Conservation (phyloP, 1,140 invertebrate species). For the Chrysomallon squamiferum region DNA sequence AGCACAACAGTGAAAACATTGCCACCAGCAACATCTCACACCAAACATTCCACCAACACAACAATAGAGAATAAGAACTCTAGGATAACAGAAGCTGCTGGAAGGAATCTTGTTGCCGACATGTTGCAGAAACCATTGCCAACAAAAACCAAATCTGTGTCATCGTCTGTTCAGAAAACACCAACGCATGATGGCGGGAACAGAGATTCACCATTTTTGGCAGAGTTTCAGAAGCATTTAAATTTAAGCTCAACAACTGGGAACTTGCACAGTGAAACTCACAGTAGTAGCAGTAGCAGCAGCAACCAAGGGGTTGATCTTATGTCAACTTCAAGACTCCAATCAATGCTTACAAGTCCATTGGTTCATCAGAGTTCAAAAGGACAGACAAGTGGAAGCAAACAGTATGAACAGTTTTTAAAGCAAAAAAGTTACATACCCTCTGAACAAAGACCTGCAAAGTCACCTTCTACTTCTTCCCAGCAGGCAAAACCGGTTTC, state of each 20-base stretch:
- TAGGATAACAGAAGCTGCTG: background rate
- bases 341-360: background rate
- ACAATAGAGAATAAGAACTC: background rate
- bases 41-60: background rate
- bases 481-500: background rate
- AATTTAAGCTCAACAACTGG: background rate
- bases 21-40: too few species aligned
- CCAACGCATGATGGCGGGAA: background rate
- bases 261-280: background rate
- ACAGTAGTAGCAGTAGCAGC: background rate
- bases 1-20: background rate
- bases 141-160: background rate
- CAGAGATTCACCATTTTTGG: background rate
- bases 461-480: too few species aligned
- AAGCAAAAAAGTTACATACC: background rate
- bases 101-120: background rate
- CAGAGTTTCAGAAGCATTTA: conserved; percentile 4
- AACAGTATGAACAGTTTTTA: background rate
- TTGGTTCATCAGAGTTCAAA: background rate
- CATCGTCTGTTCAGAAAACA: background rate
- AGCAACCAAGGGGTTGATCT: background rate
- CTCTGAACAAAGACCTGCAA: background rate
- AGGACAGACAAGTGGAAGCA: background rate
- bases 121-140: background rate
- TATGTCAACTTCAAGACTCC: background rate